These are phyloP conservation scores for Suncus etruscus DNA, from an alignment of 2,113 vertebrate species.

Conservation along the genomic window DNA sequence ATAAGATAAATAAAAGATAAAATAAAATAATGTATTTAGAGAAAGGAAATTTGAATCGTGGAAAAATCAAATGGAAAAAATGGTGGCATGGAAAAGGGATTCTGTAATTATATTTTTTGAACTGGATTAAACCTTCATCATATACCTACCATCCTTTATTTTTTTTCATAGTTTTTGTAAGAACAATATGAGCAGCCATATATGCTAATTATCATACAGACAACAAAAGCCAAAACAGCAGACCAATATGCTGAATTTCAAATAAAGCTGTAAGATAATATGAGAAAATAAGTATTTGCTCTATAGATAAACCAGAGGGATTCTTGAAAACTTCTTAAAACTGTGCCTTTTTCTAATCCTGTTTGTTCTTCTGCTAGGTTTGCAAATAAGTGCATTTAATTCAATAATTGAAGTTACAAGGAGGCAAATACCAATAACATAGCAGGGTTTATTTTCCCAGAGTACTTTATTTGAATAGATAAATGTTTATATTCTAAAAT, in stretches of 20 bases:
- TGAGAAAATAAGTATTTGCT: accelerated
- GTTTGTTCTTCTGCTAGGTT: background rate
- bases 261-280: background rate
- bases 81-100: accelerated
- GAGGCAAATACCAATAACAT: background rate
- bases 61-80: background rate
- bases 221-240: background rate
- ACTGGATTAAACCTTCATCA: background rate
- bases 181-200: background rate
- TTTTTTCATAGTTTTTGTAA: background rate
- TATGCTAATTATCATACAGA: background rate
- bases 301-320: background rate
- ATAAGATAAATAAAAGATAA: conserved; percentile 8
- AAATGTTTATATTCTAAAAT: background rate
- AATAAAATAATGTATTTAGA: background rate
- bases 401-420: background rate
- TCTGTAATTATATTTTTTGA: background rate
- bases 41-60: background rate
- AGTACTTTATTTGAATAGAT: background rate
- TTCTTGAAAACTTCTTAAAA: no score
- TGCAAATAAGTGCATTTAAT: background rate
- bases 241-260: background rate
- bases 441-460: background rate
- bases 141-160: background rate
- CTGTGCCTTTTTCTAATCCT: background rate